phyloP scores from a whole-genome alignment of 2,888 invertebrate genomes.

The Cataglyphis altisquamis region DNA sequence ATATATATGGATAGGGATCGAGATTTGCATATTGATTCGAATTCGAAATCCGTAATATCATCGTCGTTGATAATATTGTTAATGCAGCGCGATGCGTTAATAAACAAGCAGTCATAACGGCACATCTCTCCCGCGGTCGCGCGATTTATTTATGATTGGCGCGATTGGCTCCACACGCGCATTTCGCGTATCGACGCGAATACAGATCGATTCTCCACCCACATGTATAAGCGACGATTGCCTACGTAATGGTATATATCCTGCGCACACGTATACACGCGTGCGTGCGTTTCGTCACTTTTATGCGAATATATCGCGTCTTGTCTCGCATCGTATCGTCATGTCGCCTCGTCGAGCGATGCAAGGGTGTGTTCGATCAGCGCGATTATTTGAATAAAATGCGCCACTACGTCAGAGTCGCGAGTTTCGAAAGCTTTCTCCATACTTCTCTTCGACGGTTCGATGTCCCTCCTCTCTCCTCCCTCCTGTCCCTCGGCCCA shows the following conservation, averaged over 20 bases:
- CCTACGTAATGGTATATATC: background rate
- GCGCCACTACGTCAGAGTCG: slow-evolving; percentile 65
- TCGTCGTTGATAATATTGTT: background rate
- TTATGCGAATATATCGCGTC: slow-evolving; percentile 50
- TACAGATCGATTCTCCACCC: slow-evolving; percentile 45
- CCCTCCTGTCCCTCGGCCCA: background rate
- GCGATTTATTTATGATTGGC: slow-evolving; percentile 6
- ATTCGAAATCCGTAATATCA: background rate
- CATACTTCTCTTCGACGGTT: slow-evolving; percentile 51
- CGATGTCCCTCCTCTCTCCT: background rate
- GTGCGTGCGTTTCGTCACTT: slow-evolving; percentile 40
- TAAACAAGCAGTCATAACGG: background rate
- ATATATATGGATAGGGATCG: no score
- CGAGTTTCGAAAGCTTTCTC: slow-evolving; percentile 73
- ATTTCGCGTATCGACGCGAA: slow-evolving; percentile 31
- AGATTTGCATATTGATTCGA: background rate
- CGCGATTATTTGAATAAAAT: slow-evolving; percentile 81
- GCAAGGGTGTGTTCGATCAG: slow-evolving; percentile 81
- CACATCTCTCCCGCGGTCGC: background rate
- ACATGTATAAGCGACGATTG: slow-evolving; percentile 14
- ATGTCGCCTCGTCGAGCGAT: slow-evolving; percentile 68
- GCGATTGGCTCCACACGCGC: slow-evolving; percentile 47
- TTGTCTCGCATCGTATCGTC: slow-evolving; percentile 37
- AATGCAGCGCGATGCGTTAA: background rate
- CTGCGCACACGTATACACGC: background rate